A percentile compares a stretch with the other conserved stretches of the same genome.
These are phyloP conservation scores for Ardeotis arabs DNA, from an alignment of 2,113 vertebrate genomes.

Conservation along the genomic window DNA sequence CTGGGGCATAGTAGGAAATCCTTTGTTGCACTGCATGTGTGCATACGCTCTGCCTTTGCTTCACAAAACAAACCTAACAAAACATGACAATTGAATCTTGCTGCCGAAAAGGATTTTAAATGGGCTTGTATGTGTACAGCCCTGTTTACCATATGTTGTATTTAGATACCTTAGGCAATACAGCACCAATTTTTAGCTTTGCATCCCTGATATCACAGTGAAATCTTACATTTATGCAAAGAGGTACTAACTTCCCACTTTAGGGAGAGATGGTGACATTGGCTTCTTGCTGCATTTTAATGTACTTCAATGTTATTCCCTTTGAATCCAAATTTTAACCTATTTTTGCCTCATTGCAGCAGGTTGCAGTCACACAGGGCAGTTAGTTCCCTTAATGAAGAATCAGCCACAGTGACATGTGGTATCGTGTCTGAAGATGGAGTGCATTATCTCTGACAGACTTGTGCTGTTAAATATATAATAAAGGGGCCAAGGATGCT, in stretches of 20 bases:
- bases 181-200: conserved; percentile 18
- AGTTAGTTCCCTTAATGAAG: not conserved
- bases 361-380: not conserved
- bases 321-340: not conserved
- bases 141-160: conserved; percentile 40
- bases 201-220: not conserved
- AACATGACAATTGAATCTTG: conserved; percentile 62
- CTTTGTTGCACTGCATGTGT: conserved; percentile 38
- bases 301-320: not conserved
- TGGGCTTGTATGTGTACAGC: conserved; percentile 5
- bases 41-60: conserved; percentile 61
- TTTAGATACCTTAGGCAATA: conserved; percentile 40
- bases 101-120: conserved; percentile 52
- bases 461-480: not conserved
- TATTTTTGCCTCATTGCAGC: not conserved
- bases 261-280: not conserved
- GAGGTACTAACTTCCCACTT: not conserved
- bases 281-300: not conserved
- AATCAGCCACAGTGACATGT: not conserved
- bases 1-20: conserved; percentile 64
- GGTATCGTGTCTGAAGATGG: not conserved
- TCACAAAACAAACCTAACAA: conserved; percentile 55
- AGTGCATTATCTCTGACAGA: not conserved
- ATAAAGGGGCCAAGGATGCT: not conserved
- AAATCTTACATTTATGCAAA: not conserved